A percentile compares a stretch with the other conserved stretches of the same genome.
Conservation (phyloP, 2,113 vertebrate genomes). For the Suncus etruscus region DNA sequence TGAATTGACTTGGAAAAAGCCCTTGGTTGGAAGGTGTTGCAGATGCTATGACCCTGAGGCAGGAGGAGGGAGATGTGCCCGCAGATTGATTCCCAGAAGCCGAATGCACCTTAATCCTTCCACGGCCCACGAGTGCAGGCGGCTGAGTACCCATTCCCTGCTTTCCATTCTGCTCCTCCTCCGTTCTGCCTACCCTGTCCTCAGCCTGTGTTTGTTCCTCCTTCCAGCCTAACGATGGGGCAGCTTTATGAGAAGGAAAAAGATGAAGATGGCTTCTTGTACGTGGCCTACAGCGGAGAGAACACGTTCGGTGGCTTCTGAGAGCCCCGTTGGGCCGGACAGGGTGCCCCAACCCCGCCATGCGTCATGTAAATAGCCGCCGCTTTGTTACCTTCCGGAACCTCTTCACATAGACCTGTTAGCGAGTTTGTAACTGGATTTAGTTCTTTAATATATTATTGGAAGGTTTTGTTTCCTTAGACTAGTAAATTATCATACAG, state of each 20-base stretch:
- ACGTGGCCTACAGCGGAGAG: slow-evolving; percentile 98
- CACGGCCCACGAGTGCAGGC: no score
- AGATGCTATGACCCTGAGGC: no score
- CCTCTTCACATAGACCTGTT: slow-evolving; percentile 81
- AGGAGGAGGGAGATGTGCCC: no score
- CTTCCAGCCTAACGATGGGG: slow-evolving; percentile 96
- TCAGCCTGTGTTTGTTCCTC: slow-evolving; percentile 57
- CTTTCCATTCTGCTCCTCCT: neutral
- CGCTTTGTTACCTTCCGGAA: slow-evolving; percentile 83
- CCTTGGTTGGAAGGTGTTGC: no score
- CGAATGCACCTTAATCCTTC: no score
- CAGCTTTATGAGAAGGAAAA: slow-evolving; percentile 99
- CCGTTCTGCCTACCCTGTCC: slow-evolving; percentile 44
- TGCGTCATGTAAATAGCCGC: slow-evolving; percentile 89
- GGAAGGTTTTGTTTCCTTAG: slow-evolving; percentile 87
- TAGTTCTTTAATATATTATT: slow-evolving; percentile 88
- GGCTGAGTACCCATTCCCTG: neutral
- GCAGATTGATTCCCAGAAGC: no score
- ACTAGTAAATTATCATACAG: slow-evolving; percentile 87
- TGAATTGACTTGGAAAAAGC: no score
- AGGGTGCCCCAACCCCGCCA: slow-evolving; percentile 78
- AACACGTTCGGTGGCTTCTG: slow-evolving; percentile 95
- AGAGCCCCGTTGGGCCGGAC: slow-evolving; percentile 81
- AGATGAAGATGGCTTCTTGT: slow-evolving; percentile 98
- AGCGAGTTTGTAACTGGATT: slow-evolving; percentile 89